These are phyloP conservation scores for Zoanthus sociatus DNA, from an alignment of 92 coral and sea anemone species.

Conservation along the genomic window DNA sequence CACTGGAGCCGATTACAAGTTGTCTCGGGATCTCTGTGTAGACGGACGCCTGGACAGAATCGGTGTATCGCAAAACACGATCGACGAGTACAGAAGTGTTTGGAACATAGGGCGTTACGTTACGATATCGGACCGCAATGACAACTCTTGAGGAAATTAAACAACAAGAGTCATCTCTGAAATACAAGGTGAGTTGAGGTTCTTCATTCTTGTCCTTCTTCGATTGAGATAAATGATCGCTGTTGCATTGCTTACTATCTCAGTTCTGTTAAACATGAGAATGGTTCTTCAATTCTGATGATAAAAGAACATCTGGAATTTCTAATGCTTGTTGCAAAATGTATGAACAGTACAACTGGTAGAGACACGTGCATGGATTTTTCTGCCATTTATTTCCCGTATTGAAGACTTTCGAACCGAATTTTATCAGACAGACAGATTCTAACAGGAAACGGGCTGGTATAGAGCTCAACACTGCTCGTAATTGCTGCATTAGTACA, in stretches of 20 bases:
- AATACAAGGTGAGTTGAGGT: slow-evolving; percentile 33
- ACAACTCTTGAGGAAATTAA: slow-evolving; percentile 33
- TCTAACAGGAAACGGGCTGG: slow-evolving; percentile 2
- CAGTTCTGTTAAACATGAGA: background rate
- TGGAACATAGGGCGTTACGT: background rate
- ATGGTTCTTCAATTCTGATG: background rate
- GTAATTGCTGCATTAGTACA: background rate
- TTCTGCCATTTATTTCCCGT: background rate
- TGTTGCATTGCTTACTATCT: background rate
- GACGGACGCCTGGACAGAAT: slow-evolving; percentile 5
- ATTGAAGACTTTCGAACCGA: background rate
- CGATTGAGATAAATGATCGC: background rate
- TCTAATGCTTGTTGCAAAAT: background rate
- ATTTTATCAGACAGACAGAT: background rate
- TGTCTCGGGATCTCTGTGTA: slow-evolving; percentile 14
- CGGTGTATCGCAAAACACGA: background rate
- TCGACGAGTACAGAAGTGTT: background rate
- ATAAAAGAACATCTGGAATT: background rate
- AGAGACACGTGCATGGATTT: slow-evolving; percentile 8
- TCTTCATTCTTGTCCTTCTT: background rate
- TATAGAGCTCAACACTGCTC: background rate
- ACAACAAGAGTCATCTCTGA: slow-evolving; percentile 37
- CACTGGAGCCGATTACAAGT: slow-evolving; percentile 38
- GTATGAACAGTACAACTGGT: background rate
- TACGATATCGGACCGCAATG: slow-evolving; percentile 35